A percentile compares a stretch with the other conserved stretches of the same genome.
Conservation (phyloP, 2,797 vertebrate species). For the Hyperoplus immaculatus region DNA sequence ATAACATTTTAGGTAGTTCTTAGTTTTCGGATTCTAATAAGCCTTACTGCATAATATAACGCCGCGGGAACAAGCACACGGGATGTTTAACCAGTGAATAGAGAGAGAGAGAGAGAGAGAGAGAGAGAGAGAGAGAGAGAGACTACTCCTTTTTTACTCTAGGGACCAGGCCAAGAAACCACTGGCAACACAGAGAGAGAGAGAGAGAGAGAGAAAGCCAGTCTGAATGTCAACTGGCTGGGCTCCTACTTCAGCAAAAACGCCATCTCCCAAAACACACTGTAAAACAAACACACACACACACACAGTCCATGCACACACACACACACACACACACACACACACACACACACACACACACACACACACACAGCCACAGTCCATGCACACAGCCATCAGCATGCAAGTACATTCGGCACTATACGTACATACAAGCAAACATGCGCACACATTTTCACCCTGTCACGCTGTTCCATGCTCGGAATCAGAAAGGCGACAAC, state of each 20-base stretch:
- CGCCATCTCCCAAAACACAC: constrained; percentile 43
- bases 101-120: constrained; percentile 70
- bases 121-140: constrained; percentile 74
- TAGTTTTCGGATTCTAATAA: no score
- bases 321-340: constrained; percentile 19
- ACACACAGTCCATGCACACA: constrained; percentile 6
- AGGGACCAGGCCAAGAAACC: constrained; percentile 66
- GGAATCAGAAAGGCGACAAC: constrained; percentile 32
- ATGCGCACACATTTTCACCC: constrained; percentile 50
- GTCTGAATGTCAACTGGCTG: constrained; percentile 83
- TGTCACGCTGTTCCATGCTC: constrained; percentile 55
- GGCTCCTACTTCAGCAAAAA: constrained; percentile 62
- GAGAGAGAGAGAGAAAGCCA: constrained; percentile 71
- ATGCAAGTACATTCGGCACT: constrained; percentile 43
- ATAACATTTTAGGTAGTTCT: no score
- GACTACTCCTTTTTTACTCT: constrained; percentile 9
- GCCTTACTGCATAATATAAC: constrained; percentile 22
- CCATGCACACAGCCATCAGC: constrained; percentile 47
- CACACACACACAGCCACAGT: background rate
- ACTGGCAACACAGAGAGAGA: constrained; percentile 67
- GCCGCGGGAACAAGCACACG: constrained; percentile 65
- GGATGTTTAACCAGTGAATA: constrained; percentile 80
- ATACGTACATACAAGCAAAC: constrained; percentile 65
- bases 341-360: constrained; percentile 30
- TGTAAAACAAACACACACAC: constrained; percentile 21